These are phyloP conservation scores for Mythimna vitellina DNA, from an alignment of 2,888 invertebrate genomes.

Conservation along the genomic window DNA sequence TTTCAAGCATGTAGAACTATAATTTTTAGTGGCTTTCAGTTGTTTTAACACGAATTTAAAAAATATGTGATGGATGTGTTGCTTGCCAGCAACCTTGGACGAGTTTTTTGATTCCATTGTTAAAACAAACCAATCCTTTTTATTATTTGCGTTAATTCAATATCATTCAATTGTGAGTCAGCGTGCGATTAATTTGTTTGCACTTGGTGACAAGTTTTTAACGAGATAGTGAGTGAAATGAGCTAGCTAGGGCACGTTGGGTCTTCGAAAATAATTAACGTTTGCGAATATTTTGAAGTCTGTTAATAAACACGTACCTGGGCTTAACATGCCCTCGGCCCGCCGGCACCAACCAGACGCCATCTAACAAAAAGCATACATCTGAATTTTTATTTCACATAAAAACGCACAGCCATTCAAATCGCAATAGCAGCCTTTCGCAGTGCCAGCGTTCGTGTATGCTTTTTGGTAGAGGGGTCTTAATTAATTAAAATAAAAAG, in stretches of 20 bases:
- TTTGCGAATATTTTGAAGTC: conserved; percentile 27
- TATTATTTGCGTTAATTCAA: background rate
- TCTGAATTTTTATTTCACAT: conserved; percentile 73
- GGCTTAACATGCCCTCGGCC: conserved; percentile 43
- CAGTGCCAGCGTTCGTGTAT: conserved; percentile 76
- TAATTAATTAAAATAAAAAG: conserved; percentile 18
- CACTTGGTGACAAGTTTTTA: background rate
- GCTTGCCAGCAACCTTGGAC: background rate
- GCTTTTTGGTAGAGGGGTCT: conserved; percentile 77
- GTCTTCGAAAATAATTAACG: conserved; percentile 29
- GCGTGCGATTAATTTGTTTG: background rate
- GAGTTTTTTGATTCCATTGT: background rate
- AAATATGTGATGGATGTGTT: background rate
- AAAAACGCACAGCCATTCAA: conserved; percentile 82
- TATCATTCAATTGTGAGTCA: background rate
- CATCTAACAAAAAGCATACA: conserved; percentile 86
- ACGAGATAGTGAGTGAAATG: background rate
- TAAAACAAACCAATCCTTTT: background rate
- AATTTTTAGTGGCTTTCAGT: background rate
- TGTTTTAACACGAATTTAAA: background rate
- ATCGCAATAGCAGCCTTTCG: conserved; percentile 83
- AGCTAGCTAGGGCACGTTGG: background rate
- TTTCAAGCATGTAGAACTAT: background rate
- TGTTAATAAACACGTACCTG: conserved; percentile 65
- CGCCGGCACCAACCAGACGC: conserved; percentile 63